Evolutionary conservation across 2,797 vertebrate species (phyloP).

Genomic region (Setipinna tenuifilis): DNA sequence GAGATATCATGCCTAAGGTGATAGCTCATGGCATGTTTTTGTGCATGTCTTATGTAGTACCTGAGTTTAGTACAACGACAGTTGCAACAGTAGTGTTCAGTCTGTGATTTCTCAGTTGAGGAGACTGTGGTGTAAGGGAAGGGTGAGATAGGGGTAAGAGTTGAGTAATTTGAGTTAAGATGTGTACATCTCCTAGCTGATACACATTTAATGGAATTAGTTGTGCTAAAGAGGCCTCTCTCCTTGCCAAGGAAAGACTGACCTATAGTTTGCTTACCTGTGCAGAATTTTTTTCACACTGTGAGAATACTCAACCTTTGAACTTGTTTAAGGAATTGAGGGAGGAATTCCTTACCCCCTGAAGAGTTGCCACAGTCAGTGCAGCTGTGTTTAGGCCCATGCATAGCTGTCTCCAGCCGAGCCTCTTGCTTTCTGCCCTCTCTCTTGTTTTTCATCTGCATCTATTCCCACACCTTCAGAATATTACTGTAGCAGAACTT

Average conservation of each 20-base stretch:
- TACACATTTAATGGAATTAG: neutral
- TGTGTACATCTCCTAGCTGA: neutral
- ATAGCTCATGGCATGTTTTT: neutral
- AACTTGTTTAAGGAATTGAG: slow-evolving; percentile 4
- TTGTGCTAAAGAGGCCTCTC: neutral
- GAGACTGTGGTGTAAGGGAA: neutral
- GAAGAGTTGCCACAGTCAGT: slow-evolving; percentile 19
- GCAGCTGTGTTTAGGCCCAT: slow-evolving; percentile 35
- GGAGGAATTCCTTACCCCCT: slow-evolving; percentile 31
- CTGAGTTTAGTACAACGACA: neutral
- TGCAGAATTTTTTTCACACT: slow-evolving; percentile 19
- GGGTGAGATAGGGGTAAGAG: neutral
- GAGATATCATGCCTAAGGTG: neutral
- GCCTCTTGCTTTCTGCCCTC: neutral
- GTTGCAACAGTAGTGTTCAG: neutral
- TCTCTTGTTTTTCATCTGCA: neutral
- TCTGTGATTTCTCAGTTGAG: neutral
- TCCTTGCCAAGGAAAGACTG: neutral
- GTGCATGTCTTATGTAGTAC: neutral
- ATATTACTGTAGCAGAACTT: neutral
- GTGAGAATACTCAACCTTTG: slow-evolving; percentile 33
- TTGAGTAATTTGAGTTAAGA: no score
- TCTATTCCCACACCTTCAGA: neutral
- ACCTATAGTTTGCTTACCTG: slow-evolving; percentile 10
- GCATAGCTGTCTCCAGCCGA: slow-evolving; percentile 32